Evolutionary conservation across 2,888 invertebrate species (phyloP), one percentile per base, ranked within the genome.

Genomic region (Ochlodes sylvanus): DNA sequence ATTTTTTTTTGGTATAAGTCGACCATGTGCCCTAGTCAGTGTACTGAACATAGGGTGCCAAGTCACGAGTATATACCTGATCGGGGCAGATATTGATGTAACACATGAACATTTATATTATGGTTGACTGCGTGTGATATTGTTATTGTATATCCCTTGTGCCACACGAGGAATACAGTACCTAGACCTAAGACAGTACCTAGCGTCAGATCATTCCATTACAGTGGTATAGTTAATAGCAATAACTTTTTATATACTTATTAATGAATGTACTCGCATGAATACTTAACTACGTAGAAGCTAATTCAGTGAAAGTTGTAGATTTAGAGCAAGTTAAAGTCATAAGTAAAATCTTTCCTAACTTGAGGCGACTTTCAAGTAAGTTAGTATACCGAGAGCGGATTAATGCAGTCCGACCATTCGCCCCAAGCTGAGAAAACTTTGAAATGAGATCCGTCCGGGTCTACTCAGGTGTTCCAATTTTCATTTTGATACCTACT

Each of bases 361-460:
- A 58, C 21, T n/a, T 21, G 21, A 3, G 14, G n/a, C 44, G 27
- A 60, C 60, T 60, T 44, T 44, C 27, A 60, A 60, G 44, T 60
- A 42, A 60, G 44, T 38, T 56, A 32, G 56, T 38, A 57, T 41
- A 57, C 57, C 38, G 41, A 41, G 19, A 57, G 38, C 14, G 14
- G 41, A 57, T 57, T 57, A 57, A 41, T 41, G 60, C 44, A 60
- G 44, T 44, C n/a, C 19, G 57, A 41, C 41, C 38, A 41, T 58
- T 42, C 42, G 42, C 44, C 15, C 17, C 21, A 27, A 44, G 27
- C 60, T 15, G 19, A 44, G 60, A 44, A 60, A 44, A 60, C 60
- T 60, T 60, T 60, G 32, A 44, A 58, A 60, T 60, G 42, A 44
- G 60, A 60, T 60, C 60, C 44, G 44, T 10, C 44, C 44, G 44